Base-by-base conservation (phyloP, 1,140 invertebrate genomes). In the Diprion similis region DNA sequence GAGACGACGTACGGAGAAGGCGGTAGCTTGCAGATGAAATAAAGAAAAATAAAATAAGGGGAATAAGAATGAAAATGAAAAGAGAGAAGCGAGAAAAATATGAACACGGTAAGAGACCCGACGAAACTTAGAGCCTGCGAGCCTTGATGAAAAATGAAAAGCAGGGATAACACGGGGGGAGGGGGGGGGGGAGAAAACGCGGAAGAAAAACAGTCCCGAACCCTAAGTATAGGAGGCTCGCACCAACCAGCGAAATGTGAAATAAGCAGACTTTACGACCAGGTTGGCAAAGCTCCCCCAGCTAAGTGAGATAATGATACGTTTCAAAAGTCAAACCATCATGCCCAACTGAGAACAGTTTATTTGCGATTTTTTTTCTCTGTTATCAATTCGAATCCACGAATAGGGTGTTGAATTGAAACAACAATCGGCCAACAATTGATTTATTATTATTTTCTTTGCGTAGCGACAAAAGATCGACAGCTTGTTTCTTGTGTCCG, bases 111-210 rank as follows among this genome's bases (percentile, higher is more conserved):
- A 59, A 4, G 51, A 9, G n/a, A 59, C 51, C 51, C 8, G 51
- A 59, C 11, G 51, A 59, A 37, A 59, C 51, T 59, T 59, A 59
- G 51, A 59, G 51, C n/a, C 6, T 13, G n/a, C 51, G 11, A 59
- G 51, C 51, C 24, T 59, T 59, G 51, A 59, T 59, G 51, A 59
- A 59, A 59, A 59, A 59, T 59, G n/a, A 59, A 59, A 59, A 59
- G n/a, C n/a, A 9, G 51, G 51, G 9, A 59, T 17, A 11, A 9
- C 11, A 59, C 9, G 51, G 6, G 51, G n/a, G 24, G 6, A 37
- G 24, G 6, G 6, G 6, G 6, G 51, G 6, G 51, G n/a, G 24
- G 6, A 37, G 24, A 37, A 37, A 37, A 37, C 2, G 24, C 24
- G 24, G 24, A 37, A 37, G 24, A 37, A 37, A 37, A 37, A 37